Conservation (phyloP, 2,888 invertebrate genomes). For the Apotomis capreana region DNA sequence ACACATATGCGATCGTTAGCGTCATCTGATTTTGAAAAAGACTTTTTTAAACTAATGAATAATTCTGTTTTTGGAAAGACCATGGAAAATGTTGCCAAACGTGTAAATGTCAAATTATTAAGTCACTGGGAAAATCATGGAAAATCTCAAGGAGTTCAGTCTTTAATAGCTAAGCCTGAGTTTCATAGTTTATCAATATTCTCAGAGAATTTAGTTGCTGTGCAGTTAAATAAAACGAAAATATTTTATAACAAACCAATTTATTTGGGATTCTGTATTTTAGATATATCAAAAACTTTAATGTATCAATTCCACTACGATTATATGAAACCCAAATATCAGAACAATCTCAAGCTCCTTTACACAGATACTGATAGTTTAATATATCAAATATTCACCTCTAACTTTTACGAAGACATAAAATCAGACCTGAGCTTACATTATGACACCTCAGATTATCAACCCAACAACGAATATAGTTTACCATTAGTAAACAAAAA, state of each 20-base stretch:
- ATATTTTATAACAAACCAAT: not conserved
- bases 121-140: not conserved
- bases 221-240: not conserved
- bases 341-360: too few relatives aligned
- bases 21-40: conserved; percentile 28
- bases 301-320: too few relatives aligned
- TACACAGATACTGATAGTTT: too few relatives aligned
- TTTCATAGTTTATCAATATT: not conserved
- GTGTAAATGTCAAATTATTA: conserved; percentile 18
- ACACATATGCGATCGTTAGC: not conserved
- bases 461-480: not conserved
- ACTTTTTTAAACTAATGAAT: conserved; percentile 37
- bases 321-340: too few relatives aligned
- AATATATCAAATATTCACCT: too few relatives aligned
- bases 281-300: too few relatives aligned
- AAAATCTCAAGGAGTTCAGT: not conserved
- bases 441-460: not conserved
- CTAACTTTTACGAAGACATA: not conserved
- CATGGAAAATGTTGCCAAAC: conserved; percentile 31
- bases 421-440: not conserved
- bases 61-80: conserved; percentile 28
- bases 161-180: not conserved
- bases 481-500: not conserved
- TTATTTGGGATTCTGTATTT: not conserved
- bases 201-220: not conserved